Base-by-base conservation (phyloP, 2,888 invertebrate species). In the Hirtodrosophila trivittata region DNA sequence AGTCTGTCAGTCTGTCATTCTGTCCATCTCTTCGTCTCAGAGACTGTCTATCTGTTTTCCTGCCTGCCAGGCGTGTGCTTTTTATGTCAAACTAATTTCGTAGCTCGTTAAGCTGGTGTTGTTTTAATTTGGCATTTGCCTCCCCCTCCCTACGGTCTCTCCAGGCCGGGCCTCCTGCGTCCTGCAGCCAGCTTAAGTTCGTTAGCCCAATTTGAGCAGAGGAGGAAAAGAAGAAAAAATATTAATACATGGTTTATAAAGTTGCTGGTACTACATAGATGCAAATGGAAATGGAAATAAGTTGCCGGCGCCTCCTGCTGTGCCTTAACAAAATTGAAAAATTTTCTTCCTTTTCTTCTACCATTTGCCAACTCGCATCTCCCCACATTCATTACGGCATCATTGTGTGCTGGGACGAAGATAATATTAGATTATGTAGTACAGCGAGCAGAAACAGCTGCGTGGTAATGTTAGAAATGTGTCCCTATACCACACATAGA, bases 1-100 rank as follows among this genome's bases (percentile, higher is more conserved):
- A n/a, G n/a, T n/a, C n/a, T n/a, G n/a, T n/a, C n/a, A n/a, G n/a
- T n/a, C n/a, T n/a, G n/a, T 58, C 63, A 45, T 25, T 47, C 47
- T 6, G 46, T 41, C 43, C 25, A 26, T 45, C 49, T 25, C 12
- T 33, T 3, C n/a, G n/a, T 46, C 18, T 46, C 37, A 3, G n/a
- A 39, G 28, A 13, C 51, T 33, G 38, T 35, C 25, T 52, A 35
- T 33, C 37, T 43, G 43, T 52, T 46, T 42, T 30, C 18, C 60
- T 43, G 75, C 55, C 49, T 59, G 58, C 45, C 60, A 49, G 58
- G 59, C 73, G 52, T 73, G 64, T 66, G 69, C 72, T 75, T 86
- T 85, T 85, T 66, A 85, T 85, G 83, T 76, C 80, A 76, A 83
- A 83, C 81, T 86, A 81, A 83, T 86, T 86, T 84, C 70, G 73